phyloP scores from a whole-genome alignment of 1,140 invertebrate genomes.

The Caenorhabditis inopinata region DNA sequence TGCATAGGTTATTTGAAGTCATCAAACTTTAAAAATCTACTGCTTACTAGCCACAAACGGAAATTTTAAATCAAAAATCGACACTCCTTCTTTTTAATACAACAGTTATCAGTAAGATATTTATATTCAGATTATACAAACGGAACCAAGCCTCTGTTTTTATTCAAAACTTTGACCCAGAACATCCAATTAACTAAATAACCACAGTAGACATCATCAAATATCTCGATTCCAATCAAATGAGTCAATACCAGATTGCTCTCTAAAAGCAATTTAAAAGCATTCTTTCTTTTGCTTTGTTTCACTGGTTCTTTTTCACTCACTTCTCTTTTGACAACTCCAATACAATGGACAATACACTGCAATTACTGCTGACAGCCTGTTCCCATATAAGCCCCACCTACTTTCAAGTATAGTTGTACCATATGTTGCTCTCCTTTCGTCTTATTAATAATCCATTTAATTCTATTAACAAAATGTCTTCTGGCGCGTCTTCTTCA shows the following conservation, averaged over 20 bases:
- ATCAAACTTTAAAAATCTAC: no score
- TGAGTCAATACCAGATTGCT: background rate
- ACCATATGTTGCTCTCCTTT: slow-evolving; percentile 7
- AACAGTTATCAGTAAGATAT: no score
- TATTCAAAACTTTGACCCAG: no score
- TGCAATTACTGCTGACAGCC: slow-evolving; percentile 30
- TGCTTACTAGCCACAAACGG: no score
- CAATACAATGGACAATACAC: slow-evolving; percentile 26
- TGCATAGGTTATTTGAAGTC: no score
- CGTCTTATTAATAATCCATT: background rate
- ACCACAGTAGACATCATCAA: background rate
- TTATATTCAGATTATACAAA: no score
- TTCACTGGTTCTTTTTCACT: background rate
- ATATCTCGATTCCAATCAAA: background rate
- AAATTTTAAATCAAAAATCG: no score
- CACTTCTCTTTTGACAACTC: slow-evolving; percentile 8
- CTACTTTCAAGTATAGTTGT: slow-evolving; percentile 25
- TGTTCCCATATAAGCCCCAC: background rate
- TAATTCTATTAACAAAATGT: background rate
- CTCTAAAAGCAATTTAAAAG: background rate
- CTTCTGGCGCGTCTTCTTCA: background rate
- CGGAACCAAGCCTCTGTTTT: no score
- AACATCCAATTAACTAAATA: no score
- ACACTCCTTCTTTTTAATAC: no score
- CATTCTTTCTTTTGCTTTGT: background rate